Base-by-base conservation (phyloP, 2,888 invertebrate genomes). In the Tinea trinotella region DNA sequence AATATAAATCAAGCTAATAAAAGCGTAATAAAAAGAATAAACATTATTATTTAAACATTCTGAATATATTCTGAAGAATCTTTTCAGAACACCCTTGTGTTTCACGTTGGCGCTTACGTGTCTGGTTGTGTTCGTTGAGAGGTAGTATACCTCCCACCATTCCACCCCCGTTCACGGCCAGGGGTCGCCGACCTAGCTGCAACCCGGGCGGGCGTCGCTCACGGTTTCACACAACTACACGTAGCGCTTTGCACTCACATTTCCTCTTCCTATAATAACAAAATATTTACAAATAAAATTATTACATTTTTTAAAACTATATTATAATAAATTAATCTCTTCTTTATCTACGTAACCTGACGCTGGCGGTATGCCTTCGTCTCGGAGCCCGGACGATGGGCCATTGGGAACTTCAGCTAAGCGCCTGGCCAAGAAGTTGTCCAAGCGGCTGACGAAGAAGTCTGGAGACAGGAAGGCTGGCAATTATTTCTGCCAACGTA, bases 101-200 rank as follows among this genome's bases (percentile, higher is more conserved):
- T 40, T 40, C 13, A 40, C 44, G 74, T 64, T 68, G 72, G 70
- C 68, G 71, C 66, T 67, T 70, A 68, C 72, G 74, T 71, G 75
- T 68, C 68, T 55, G 55, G 56, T 57, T 40, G 53, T 15, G 57
- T 20, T 17, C 44, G 34, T 30, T 56, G 58, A 55, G 56, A 64
- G 59, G 58, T 59, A 52, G 65, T 62, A 64, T 63, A 63, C 64
- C 76, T 70, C 81, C 83, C 81, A 80, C 79, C 62, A 64, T 63
- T 63, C 64, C 76, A 70, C 81, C 83, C 81, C 80, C 79, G 83
- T 83, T 83, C 84, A 84, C 77, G 85, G 85, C 85, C 84, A 85
- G 84, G 83, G 84, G 83, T 85, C 84, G 81, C 62, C 83, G 85
- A 84, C 83, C 85, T 80, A 76, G 71, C 81, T 83, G 30, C 81